Conservation (phyloP, 2,113 vertebrate genomes). For the Cyprinodon variegatus region DNA sequence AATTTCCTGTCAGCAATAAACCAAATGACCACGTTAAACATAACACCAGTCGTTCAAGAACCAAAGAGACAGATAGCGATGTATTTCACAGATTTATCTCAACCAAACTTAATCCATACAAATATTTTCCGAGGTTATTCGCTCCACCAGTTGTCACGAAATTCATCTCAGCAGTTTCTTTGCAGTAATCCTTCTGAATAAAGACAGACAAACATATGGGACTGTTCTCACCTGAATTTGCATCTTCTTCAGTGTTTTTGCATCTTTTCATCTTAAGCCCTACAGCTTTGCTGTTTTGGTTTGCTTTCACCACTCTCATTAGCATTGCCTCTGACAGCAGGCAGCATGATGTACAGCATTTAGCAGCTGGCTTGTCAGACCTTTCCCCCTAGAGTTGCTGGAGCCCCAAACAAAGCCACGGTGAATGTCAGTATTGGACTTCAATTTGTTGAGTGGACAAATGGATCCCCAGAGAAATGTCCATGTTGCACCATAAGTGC, state of each 20-base stretch:
- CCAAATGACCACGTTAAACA: neutral
- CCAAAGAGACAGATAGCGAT: neutral
- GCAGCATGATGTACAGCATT: slow-evolving; percentile 14
- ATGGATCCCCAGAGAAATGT: neutral
- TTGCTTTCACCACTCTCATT: slow-evolving; percentile 15
- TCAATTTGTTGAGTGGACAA: slow-evolving; percentile 17
- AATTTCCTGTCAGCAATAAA: neutral
- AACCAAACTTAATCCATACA: neutral
- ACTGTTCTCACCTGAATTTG: slow-evolving; percentile 5
- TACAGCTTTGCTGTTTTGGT: slow-evolving; percentile 7
- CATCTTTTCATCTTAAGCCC: slow-evolving; percentile 13
- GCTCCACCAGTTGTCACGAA: neutral
- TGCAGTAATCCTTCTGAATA: neutral
- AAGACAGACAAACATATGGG: slow-evolving; percentile 15
- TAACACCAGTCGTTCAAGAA: neutral
- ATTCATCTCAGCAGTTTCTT: neutral
- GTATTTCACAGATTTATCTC: neutral
- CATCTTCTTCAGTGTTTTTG: slow-evolving; percentile 1
- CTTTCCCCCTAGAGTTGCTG: slow-evolving; percentile 13
- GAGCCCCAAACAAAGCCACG: slow-evolving; percentile 9
- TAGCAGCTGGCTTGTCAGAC: neutral
- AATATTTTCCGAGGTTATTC: neutral
- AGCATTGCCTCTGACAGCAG: slow-evolving; percentile 9
- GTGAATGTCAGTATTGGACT: neutral
- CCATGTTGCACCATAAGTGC: neutral